Base-by-base conservation (phyloP, 2,113 vertebrate species). In the Camelus dromedarius region DNA sequence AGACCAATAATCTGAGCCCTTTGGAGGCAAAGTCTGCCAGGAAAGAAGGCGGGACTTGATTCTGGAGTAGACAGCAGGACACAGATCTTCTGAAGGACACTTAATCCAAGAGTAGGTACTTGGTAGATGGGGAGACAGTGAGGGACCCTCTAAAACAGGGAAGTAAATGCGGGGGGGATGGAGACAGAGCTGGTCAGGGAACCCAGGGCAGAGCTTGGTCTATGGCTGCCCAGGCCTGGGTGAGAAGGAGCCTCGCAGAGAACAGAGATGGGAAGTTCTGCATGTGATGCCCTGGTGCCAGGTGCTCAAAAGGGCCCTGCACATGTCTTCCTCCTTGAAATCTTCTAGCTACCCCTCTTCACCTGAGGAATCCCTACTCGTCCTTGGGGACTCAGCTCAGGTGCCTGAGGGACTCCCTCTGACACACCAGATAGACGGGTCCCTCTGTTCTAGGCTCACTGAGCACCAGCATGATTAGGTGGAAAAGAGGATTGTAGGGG, bases 371-470 rank as follows among this genome's bases (percentile, higher is more conserved):
- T 30, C 19, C 52, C 76, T 48, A 0, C 9, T 58, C 42, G 42
- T 70, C 58, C 20, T 3, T 64, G 48, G 28, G 42, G 60, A 80
- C 6, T 81, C 19, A 9, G 35, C 35, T 81, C 67, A 32, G 28
- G 6, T 19, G 2, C 19, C 46, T 73, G 2, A 9, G n/a, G 54
- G 8, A 28, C 28, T 35, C 52, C 24, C 6, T 92, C 26, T 30
- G 19, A 30, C 5, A 35, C 5, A 16, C 19, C 14, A 35, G 14
- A 75, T 6, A 35, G 54, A 2, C 3, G 16, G 22, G 6, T 0
- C 46, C 15, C 6, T 16, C 46, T 67, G 4, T 22, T 35, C 5
- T 24, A 14, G 46, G 16, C 12, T 90, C 38, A 6, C 26, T 64
- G 16, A 72, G n/a, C 38, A 3, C 42, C 50, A 56, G 48, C 16